Conservation (phyloP, 2,797 vertebrate species). For the Sebastes jordani region DNA sequence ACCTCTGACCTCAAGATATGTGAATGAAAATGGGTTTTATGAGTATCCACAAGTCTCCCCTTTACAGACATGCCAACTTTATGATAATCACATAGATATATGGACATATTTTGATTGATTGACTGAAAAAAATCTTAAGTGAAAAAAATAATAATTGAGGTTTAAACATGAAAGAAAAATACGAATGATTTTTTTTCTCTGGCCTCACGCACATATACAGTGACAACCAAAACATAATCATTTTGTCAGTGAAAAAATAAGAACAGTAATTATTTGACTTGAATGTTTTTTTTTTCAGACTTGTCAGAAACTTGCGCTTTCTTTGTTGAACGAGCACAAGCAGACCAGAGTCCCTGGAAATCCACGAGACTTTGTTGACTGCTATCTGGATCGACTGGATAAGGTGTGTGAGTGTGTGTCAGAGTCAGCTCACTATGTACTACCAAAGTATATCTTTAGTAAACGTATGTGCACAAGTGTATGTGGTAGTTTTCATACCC, state of each 20-base stretch:
- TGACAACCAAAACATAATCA: background rate
- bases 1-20: too few species aligned
- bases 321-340: conserved; percentile 50
- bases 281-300: conserved; percentile 22
- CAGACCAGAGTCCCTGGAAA: conserved; percentile 50
- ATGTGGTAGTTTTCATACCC: background rate
- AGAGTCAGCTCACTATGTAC: background rate
- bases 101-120: too few species aligned
- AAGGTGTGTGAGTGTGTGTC: conserved; percentile 40
- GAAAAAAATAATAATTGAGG: too few species aligned
- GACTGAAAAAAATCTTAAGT: background rate
- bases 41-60: too few species aligned
- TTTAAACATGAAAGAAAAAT: too few species aligned
- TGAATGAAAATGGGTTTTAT: too few species aligned
- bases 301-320: background rate
- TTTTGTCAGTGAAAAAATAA: background rate
- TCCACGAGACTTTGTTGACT: conserved; percentile 69
- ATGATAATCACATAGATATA: background rate
- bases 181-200: background rate
- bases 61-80: too few species aligned
- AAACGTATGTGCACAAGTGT: background rate
- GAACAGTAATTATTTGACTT: background rate
- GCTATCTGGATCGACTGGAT: conserved; percentile 69
- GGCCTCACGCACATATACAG: background rate
- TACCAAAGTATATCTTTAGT: background rate